Conservation (phyloP, 2,797 vertebrate genomes). For the Numenius phaeopus region DNA sequence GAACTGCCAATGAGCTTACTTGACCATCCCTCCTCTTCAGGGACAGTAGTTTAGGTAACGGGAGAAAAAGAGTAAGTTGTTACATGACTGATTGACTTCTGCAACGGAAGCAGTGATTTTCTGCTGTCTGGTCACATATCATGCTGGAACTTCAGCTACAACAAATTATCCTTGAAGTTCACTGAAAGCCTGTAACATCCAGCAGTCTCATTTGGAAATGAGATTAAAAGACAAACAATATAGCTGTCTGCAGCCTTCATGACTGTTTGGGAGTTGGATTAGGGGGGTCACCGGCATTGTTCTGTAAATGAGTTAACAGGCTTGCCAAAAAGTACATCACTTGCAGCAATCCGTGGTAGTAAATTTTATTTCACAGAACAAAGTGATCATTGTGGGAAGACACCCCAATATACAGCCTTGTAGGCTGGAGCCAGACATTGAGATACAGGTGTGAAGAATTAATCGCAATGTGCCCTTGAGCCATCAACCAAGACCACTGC, state of each 20-base stretch:
- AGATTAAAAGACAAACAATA: neutral
- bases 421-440: neutral
- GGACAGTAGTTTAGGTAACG: neutral
- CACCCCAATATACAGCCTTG: neutral
- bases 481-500: neutral
- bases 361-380: neutral
- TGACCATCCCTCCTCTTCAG: neutral
- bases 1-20: neutral
- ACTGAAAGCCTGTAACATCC: neutral
- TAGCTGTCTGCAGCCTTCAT: neutral
- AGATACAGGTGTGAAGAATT: neutral
- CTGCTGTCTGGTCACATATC: conserved; percentile 29
- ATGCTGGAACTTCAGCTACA: neutral
- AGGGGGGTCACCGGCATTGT: neutral
- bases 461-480: neutral
- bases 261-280: neutral
- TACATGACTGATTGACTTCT: neutral
- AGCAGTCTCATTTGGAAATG: neutral
- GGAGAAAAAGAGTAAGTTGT: neutral
- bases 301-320: neutral
- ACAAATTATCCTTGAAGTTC: neutral
- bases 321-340: neutral
- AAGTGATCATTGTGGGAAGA: neutral
- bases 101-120: conserved; percentile 13
- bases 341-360: accelerated